These are phyloP conservation scores for Drosophila bipectinata DNA, from an alignment of 1,140 invertebrate species.

Conservation along the genomic window DNA sequence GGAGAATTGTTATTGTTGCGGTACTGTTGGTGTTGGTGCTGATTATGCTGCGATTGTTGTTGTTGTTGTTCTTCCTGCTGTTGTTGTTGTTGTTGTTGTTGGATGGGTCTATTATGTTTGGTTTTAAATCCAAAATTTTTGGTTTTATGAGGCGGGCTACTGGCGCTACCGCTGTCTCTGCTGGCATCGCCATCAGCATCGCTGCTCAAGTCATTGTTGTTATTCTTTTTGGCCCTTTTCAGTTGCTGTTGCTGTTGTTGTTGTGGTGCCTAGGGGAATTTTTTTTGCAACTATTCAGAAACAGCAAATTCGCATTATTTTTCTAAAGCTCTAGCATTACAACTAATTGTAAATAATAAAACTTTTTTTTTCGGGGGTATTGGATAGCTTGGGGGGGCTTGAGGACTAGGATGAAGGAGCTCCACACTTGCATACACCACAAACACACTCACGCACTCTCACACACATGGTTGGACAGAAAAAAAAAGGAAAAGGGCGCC, in stretches of 20 bases:
- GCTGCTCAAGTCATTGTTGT: constrained; percentile 39
- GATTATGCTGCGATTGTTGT: not conserved
- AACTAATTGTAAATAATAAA: constrained; percentile 46
- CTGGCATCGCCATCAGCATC: constrained; percentile 33
- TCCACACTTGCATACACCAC: not conserved
- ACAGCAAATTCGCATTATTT: constrained; percentile 84
- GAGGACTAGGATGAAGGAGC: too few relatives aligned
- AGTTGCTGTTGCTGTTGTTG: constrained; percentile 10
- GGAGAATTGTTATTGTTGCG: constrained; percentile 21
- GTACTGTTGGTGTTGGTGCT: constrained; percentile 21
- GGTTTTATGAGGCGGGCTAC: constrained; percentile 13
- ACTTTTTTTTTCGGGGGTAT: not conserved
- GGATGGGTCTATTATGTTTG: not conserved
- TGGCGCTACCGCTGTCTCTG: constrained; percentile 20
- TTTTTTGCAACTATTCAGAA: constrained; percentile 81
- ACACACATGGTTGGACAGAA: constrained; percentile 4
- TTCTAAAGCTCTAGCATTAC: constrained; percentile 71
- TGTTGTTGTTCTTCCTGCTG: not conserved
- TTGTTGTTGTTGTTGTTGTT: not conserved
- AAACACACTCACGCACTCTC: constrained; percentile 13
- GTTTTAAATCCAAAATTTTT: not conserved
- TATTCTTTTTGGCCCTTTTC: constrained; percentile 28
- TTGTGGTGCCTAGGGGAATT: constrained; percentile 82
- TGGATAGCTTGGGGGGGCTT: not conserved
- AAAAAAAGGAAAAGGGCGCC: not conserved